Evolutionary conservation across 1,140 invertebrate genomes (phyloP).

Genomic region (Brachionus paranguensis): DNA sequence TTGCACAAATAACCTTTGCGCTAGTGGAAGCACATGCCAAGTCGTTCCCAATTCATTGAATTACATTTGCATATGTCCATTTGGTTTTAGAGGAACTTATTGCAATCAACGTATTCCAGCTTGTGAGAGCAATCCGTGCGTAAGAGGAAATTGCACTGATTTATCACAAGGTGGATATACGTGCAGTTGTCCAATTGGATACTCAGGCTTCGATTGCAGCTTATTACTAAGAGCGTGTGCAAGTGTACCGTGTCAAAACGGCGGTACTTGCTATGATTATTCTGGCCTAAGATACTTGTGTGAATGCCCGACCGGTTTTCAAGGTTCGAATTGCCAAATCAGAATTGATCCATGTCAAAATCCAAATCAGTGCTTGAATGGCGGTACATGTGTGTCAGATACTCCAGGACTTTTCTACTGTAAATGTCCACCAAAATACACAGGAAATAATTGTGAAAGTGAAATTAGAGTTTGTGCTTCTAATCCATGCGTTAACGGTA

Average conservation of each 20-base stretch:
- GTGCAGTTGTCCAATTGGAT: slow-evolving; percentile 47
- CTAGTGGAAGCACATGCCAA: slow-evolving; percentile 29
- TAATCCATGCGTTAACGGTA: slow-evolving; percentile 41
- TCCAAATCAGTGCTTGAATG: slow-evolving; percentile 44
- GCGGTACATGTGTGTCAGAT: slow-evolving; percentile 44
- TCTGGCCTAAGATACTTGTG: slow-evolving; percentile 65
- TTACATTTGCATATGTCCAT: slow-evolving; percentile 23
- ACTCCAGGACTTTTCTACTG: slow-evolving; percentile 41
- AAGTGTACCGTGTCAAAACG: slow-evolving; percentile 59
- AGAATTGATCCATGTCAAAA: slow-evolving; percentile 34
- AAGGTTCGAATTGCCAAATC: slow-evolving; percentile 44
- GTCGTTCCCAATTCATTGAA: slow-evolving; percentile 15
- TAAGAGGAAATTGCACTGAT: slow-evolving; percentile 34
- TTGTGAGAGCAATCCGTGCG: slow-evolving; percentile 66
- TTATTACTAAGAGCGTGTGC: slow-evolving; percentile 51
- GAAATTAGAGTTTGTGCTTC: slow-evolving; percentile 30
- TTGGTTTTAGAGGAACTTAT: slow-evolving; percentile 39
- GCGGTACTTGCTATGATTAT: slow-evolving; percentile 55
- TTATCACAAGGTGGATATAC: neutral
- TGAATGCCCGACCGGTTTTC: slow-evolving; percentile 77
- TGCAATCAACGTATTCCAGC: slow-evolving; percentile 54
- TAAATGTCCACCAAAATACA: slow-evolving; percentile 39
- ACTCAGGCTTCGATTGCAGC: slow-evolving; percentile 45
- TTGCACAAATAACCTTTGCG: slow-evolving; percentile 39
- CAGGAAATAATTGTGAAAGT: slow-evolving; percentile 42